These are phyloP conservation scores for Macropodus opercularis DNA, from an alignment of 2,797 vertebrate species.

Conservation along the genomic window DNA sequence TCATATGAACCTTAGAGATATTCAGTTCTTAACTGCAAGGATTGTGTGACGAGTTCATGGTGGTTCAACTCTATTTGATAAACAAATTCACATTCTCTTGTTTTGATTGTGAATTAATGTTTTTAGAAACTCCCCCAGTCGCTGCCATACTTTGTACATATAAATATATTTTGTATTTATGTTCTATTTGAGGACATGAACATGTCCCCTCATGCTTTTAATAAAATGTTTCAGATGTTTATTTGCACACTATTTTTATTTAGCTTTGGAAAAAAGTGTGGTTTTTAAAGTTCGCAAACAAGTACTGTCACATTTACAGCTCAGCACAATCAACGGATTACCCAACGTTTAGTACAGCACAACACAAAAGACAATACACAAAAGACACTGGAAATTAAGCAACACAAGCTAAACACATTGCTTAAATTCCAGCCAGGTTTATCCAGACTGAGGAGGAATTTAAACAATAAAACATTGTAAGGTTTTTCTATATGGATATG, in stretches of 20 bases:
- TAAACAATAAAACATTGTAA: conserved; percentile 1
- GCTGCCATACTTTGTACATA: conserved; percentile 78
- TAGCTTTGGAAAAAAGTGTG: not conserved
- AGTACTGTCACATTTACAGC: not conserved
- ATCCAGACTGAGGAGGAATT: conserved; percentile 14
- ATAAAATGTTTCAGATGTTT: conserved; percentile 79
- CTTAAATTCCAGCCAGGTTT: not conserved
- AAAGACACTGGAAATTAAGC: too few species aligned
- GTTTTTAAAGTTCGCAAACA: not conserved
- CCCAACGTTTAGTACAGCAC: conserved; percentile 28
- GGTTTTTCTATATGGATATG: not conserved
- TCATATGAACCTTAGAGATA: conserved; percentile 16
- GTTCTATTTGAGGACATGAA: conserved; percentile 74
- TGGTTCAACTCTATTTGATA: conserved; percentile 48
- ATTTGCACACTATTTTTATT: conserved; percentile 10
- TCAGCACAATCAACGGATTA: not conserved
- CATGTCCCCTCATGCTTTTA: conserved; percentile 78
- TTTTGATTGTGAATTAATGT: conserved; percentile 61
- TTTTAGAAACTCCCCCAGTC: conserved; percentile 58
- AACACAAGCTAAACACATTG: conserved; percentile 15
- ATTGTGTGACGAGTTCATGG: conserved; percentile 13
- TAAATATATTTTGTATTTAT: conserved; percentile 84
- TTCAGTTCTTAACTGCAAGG: conserved; percentile 28
- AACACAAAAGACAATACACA: conserved; percentile 30
- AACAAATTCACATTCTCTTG: conserved; percentile 32